These are phyloP conservation scores for Gadus macrocephalus DNA, from an alignment of 2,113 vertebrate genomes.

Conservation along the genomic window DNA sequence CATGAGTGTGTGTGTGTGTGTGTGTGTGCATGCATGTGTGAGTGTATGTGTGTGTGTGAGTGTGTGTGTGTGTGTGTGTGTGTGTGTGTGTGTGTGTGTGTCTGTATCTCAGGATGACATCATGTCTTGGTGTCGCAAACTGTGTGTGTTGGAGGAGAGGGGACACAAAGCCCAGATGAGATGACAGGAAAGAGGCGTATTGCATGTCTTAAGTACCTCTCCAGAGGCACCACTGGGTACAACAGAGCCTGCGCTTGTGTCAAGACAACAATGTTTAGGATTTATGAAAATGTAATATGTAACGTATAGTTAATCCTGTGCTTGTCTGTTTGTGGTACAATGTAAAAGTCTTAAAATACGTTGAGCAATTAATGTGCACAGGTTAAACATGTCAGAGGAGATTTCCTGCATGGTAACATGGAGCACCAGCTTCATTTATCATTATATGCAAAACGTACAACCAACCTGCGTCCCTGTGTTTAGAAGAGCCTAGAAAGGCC, in stretches of 20 bases:
- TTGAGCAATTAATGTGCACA: no score
- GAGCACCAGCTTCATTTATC: no score
- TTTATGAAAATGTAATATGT: neutral
- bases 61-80: no score
- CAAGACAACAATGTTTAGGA: neutral
- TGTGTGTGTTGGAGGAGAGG: constrained; percentile 31
- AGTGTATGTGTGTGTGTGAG: constrained; percentile 22
- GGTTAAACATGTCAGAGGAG: no score
- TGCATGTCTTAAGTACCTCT: constrained; percentile 56
- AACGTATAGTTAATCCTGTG: constrained; percentile 4
- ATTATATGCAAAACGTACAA: no score
- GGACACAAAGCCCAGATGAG: constrained; percentile 16
- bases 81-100: neutral
- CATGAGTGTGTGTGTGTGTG: constrained; percentile 3
- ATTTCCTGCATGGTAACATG: no score
- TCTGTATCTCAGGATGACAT: constrained; percentile 39
- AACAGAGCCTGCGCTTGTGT: neutral
- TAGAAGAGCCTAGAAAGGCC: no score
- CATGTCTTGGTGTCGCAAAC: constrained; percentile 30
- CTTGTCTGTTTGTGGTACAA: constrained; percentile 2
- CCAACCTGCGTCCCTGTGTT: no score
- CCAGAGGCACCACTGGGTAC: constrained; percentile 8
- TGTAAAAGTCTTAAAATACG: no score
- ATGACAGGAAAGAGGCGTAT: constrained; percentile 37
- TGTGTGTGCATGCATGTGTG: neutral